Evolutionary conservation across 30 jellyfish, hydroid and myxozoan genomes (phyloP), one percentile per base, ranked within the genome.

Genomic region (Hydractinia echinata): DNA sequence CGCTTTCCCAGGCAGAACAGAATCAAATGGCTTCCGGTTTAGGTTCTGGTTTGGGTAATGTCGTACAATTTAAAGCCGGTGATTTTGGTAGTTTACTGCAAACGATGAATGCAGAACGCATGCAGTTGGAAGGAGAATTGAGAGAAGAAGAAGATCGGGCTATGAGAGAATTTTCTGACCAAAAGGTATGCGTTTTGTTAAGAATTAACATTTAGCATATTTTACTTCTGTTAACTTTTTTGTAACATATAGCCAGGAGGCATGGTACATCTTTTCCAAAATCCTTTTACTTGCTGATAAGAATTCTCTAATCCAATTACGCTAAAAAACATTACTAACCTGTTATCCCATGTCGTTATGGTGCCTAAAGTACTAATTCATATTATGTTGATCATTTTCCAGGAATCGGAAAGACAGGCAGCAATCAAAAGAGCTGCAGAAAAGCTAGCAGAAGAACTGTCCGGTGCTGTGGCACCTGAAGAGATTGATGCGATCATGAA

Each of bases 21-120:
- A 30, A 30, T 30, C 74, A n/a, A 51, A 64, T 64, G 74, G 74
- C 51, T 6, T 44, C 1, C 7, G 6, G 51, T 6, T 9, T 9
- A n/a, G 74, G 74, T 6, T 8, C 18, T 6, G 74, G 74, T 7
- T 6, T 64, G 74, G 74, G 74, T 64, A 44, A 7, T 8, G 81
- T 54, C 16, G 49, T 76, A 19, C 67, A 53, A 54, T 84, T 81
- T 52, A 85, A 84, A 6, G 83, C 88, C 5, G 97, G 97, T 21
- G 96, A 91, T 16, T 91, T 85, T 82, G 95, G 91, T 6, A 88
- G 79, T 52, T 88, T 81, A 56, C 72, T 91, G 83, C 71, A 85
- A 13, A 73, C 87, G 82, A 91, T 91, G 95, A 91, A 86, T 79
- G 91, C 96, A 53, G 97, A 86, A 53, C 77, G 97, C 50, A 88